These are phyloP conservation scores for Ormyrus pomaceus DNA, from an alignment of 2,888 invertebrate genomes.

Conservation along the genomic window DNA sequence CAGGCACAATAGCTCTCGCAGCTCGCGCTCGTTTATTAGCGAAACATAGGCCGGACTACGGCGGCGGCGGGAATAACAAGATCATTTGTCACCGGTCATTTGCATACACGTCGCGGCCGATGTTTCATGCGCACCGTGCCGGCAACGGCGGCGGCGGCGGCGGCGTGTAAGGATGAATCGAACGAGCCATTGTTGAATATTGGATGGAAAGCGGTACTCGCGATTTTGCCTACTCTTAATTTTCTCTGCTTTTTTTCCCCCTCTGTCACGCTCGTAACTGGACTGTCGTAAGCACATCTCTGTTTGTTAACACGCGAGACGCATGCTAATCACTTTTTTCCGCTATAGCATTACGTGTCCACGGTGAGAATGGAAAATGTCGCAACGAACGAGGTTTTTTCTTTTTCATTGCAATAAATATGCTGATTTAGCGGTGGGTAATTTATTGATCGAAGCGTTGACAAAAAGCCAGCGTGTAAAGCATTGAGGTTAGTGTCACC, in stretches of 20 bases:
- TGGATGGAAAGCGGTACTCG: constrained; percentile 67
- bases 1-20: too few species aligned
- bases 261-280: constrained; percentile 51
- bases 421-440: constrained; percentile 11
- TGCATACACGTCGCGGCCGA: constrained; percentile 68
- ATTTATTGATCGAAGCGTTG: constrained; percentile 26
- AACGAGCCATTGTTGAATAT: constrained; percentile 71
- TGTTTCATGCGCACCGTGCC: constrained; percentile 57
- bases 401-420: constrained; percentile 34
- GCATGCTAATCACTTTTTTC: constrained; percentile 40
- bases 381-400: constrained; percentile 5
- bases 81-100: constrained; percentile 73
- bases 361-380: constrained; percentile 5
- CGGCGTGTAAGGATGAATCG: constrained; percentile 66
- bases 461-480: constrained; percentile 4
- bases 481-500: too few species aligned
- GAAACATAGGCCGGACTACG: constrained; percentile 11
- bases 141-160: constrained; percentile 10
- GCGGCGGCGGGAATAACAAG: constrained; percentile 69
- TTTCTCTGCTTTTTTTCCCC: constrained; percentile 53
- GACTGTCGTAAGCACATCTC: constrained; percentile 51
- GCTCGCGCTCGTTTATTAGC: constrained; percentile 31
- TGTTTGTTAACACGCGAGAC: constrained; percentile 17
- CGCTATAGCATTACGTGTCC: not conserved
- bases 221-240: constrained; percentile 59